Evolutionary conservation across 2,797 vertebrate species (phyloP), one percentile per base, ranked within the genome.

Genomic region (Carapus acus): DNA sequence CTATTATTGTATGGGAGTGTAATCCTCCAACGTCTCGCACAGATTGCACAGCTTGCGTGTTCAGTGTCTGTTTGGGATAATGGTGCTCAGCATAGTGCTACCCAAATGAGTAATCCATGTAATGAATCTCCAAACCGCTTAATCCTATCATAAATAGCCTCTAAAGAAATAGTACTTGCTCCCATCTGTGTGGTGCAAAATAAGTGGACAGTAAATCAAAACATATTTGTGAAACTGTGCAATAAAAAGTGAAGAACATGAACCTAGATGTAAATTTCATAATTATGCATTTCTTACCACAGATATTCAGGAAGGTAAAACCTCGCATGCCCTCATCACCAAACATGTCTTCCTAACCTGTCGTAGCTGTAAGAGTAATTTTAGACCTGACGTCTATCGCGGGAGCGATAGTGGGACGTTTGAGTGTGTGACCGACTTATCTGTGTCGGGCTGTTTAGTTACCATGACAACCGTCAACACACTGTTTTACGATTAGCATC

Each of bases 381-480:
- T 78, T 79, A 73, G 80, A 48, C 60, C 60, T 46, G n/a, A 1
- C 53, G 54, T 11, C n/a, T 2, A 14, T 75, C 80, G 74, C 77
- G 43, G 29, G 79, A 77, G 83, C 71, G 17, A 27, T 18, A 36
- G 40, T 9, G 13, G 21, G 53, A 27, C 24, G 58, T 49, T 64
- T 51, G 22, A 82, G 61, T 76, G 70, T 84, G 80, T 78, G 81
- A 74, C 57, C 1, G 46, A 53, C 58, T 68, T 77, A 76, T 81
- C 76, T 80, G 74, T 82, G 82, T 79, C 76, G 61, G 36, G 67
- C 43, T 69, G 55, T 24, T 49, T 58, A 49, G 54, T 21, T 24
- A 54, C 54, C 36, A 34, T 31, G 20, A 47, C 43, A 37, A 41
- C 59, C 38, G 54, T 69, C 71, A 68, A 53, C 53, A 64, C 27